Evolutionary conservation across 1,140 invertebrate genomes (phyloP).

Genomic region (roundworm (Caenorhabditis elegans)): DNA sequence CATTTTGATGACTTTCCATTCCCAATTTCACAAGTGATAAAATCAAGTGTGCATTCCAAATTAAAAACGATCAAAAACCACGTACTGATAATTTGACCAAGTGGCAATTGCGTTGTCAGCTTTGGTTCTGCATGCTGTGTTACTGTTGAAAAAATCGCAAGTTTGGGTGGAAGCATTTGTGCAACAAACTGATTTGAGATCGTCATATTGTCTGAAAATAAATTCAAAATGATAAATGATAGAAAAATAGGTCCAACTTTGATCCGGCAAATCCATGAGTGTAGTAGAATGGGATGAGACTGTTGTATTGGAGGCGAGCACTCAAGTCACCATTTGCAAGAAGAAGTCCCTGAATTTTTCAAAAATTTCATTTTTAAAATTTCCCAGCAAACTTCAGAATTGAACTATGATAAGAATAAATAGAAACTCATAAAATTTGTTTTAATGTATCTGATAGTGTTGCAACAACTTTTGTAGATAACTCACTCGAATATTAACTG

Average conservation of each 20-base stretch:
- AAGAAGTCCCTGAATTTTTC: constrained; percentile 27
- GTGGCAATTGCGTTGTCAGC: constrained; percentile 13
- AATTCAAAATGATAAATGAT: neutral
- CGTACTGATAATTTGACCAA: constrained; percentile 18
- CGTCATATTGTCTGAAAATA: constrained; percentile 37
- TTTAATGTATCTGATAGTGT: too few species aligned
- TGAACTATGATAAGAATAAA: neutral
- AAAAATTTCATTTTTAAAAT: neutral
- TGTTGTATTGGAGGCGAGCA: constrained; percentile 37
- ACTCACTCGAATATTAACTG: neutral
- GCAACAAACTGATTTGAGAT: constrained; percentile 38
- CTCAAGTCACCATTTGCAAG: constrained; percentile 46
- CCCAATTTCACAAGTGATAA: neutral
- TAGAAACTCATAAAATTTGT: too few species aligned
- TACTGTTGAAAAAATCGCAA: constrained; percentile 34
- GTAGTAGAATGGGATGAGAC: constrained; percentile 31
- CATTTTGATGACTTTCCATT: neutral
- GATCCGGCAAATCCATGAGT: constrained; percentile 41
- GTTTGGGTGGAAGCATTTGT: neutral
- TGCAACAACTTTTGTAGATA: too few species aligned
- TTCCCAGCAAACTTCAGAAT: neutral
- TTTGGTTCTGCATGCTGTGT: neutral
- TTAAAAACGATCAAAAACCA: neutral
- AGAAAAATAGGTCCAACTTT: neutral
- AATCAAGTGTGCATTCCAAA: neutral